A percentile compares a stretch with the other conserved stretches of the same genome.
Evolutionary conservation across 2,797 vertebrate genomes (phyloP).

Genomic region (Hylomyscus alleni): DNA sequence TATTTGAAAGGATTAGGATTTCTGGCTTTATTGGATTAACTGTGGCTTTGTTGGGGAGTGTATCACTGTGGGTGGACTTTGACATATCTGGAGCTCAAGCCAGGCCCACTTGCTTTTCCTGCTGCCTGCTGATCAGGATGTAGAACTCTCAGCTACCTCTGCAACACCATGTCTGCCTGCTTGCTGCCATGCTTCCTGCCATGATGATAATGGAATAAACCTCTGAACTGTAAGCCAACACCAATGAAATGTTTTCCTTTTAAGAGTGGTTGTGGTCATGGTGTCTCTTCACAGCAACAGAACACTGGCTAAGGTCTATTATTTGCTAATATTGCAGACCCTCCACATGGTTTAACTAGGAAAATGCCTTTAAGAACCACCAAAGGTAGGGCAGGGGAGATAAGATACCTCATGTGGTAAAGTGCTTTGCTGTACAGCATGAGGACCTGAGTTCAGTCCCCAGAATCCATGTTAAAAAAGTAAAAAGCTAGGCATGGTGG

Average conservation of each 20-base stretch:
- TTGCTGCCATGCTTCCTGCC: too few species aligned
- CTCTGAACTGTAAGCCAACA: background rate
- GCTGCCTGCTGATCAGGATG: background rate
- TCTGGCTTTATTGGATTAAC: background rate
- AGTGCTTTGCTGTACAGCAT: background rate
- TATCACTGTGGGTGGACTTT: background rate
- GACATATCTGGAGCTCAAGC: background rate
- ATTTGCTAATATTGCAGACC: background rate
- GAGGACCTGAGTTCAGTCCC: background rate
- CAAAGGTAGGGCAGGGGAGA: background rate
- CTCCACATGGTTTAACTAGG: slow-evolving; percentile 37
- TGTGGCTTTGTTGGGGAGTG: background rate
- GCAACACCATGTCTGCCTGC: background rate
- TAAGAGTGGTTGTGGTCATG: background rate
- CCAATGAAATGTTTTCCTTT: background rate
- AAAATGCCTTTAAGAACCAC: slow-evolving; percentile 26
- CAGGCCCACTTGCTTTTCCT: background rate
- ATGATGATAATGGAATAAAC: background rate
- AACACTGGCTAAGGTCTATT: background rate
- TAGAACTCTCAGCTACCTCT: background rate
- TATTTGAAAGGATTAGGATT: background rate
- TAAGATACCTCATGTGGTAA: background rate
- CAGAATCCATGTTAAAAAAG: background rate
- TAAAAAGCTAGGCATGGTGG: background rate
- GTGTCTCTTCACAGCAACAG: background rate